Percentiles rank a stretch among this genome's conserved stretches.
Conservation (phyloP, 2,888 invertebrate genomes). For the Autographa pulchrina region DNA sequence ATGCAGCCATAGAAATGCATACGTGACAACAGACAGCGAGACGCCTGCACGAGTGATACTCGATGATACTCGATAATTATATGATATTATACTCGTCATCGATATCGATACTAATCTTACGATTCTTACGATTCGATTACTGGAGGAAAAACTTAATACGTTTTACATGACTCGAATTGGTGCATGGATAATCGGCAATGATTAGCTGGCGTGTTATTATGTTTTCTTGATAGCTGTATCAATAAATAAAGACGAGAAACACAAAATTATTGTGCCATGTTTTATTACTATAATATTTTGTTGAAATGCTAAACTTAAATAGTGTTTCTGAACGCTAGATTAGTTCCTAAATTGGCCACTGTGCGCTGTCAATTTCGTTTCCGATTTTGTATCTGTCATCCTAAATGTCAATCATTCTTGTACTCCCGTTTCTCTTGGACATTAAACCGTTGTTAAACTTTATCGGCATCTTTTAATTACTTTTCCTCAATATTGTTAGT, state of each 20-base stretch:
- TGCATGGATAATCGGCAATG: constrained; percentile 7
- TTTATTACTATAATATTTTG: neutral
- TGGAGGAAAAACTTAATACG: constrained; percentile 2
- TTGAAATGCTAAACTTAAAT: too few relatives aligned
- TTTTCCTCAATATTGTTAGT: too few relatives aligned
- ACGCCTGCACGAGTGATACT: constrained; percentile 64
- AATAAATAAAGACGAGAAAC: neutral
- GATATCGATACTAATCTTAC: constrained; percentile 22
- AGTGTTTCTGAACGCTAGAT: too few relatives aligned
- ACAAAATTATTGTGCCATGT: neutral
- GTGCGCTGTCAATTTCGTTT: too few relatives aligned
- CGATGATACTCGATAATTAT: constrained; percentile 44
- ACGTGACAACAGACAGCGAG: constrained; percentile 80
- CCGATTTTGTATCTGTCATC: too few relatives aligned
- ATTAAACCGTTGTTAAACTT: too few relatives aligned
- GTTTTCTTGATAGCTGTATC: neutral
- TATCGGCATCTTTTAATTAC: too few relatives aligned
- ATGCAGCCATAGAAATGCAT: constrained; percentile 51
- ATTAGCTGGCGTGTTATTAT: neutral
- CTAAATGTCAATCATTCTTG: too few relatives aligned
- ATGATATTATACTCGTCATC: constrained; percentile 22
- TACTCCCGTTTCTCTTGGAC: too few relatives aligned
- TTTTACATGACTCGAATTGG: neutral
- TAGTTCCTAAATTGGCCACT: too few relatives aligned
- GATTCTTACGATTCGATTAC: constrained; percentile 7